A percentile compares a stretch with the other conserved stretches of the same genome.
Evolutionary conservation across 2,113 vertebrate species (phyloP).

Genomic region (Rhinoptilus africanus): DNA sequence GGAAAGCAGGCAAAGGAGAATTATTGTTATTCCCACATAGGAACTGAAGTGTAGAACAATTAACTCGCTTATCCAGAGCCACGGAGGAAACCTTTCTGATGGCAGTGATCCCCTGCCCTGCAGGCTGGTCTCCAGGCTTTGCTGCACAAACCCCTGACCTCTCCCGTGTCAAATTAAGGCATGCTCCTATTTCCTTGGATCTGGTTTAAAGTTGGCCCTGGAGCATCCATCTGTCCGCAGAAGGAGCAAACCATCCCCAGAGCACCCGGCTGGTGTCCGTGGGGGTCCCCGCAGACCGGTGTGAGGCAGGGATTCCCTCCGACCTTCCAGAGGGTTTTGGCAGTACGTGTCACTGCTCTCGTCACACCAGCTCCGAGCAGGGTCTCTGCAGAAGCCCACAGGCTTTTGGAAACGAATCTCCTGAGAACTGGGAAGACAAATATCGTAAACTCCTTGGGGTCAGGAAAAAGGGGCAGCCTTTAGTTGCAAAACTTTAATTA

Average conservation of each 20-base stretch:
- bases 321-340: rapidly evolving
- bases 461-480: not conserved
- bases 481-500: not conserved
- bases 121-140: not conserved
- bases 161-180: not conserved
- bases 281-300: not conserved
- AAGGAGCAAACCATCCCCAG: not conserved
- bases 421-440: not conserved
- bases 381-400: not conserved
- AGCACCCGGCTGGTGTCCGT: rapidly evolving
- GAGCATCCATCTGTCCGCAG: not conserved
- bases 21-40: not conserved
- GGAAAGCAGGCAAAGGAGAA: not conserved
- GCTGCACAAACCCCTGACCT: not conserved
- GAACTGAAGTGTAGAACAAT: not conserved
- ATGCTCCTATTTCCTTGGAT: not conserved
- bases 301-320: rapidly evolving
- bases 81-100: not conserved
- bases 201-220: not conserved
- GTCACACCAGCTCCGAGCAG: not conserved
- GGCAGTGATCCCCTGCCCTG: rapidly evolving
- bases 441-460: not conserved
- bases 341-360: rapidly evolving
- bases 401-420: not conserved
- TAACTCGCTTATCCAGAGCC: not conserved